These are phyloP conservation scores for Mohoua ochrocephala DNA, from an alignment of 2,113 vertebrate species.

Conservation along the genomic window DNA sequence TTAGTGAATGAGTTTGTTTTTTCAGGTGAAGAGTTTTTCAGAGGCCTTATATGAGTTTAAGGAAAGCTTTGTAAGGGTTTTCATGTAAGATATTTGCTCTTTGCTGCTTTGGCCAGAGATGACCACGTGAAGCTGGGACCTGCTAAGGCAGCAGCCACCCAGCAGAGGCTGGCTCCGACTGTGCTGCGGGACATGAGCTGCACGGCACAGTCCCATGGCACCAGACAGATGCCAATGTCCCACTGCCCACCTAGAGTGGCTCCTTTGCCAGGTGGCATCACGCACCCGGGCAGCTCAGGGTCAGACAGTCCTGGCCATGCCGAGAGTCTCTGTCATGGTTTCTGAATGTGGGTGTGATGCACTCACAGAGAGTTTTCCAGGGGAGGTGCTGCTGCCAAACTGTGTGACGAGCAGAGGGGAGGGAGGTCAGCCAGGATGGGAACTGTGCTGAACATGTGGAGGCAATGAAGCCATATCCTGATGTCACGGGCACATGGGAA, in stretches of 20 bases:
- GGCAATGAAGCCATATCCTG: not conserved
- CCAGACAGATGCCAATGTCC: not conserved
- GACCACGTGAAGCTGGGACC: not conserved
- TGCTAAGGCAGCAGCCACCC: not conserved
- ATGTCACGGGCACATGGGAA: not conserved
- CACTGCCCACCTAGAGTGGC: not conserved
- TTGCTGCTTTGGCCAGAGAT: not conserved
- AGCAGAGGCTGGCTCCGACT: not conserved
- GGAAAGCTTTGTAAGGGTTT: not conserved
- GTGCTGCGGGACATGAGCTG: fast-evolving
- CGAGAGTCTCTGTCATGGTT: fast-evolving
- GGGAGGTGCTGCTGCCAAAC: not conserved
- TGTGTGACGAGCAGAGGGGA: not conserved
- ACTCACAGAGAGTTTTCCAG: not conserved
- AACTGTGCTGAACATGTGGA: fast-evolving
- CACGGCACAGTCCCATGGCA: not conserved
- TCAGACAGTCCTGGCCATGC: fast-evolving
- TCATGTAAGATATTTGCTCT: not conserved
- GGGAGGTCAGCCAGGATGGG: not conserved
- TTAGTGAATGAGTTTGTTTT: not conserved
- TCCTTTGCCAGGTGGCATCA: not conserved
- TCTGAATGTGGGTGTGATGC: not conserved
- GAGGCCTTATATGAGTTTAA: not conserved
- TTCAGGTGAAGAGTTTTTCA: not conserved
- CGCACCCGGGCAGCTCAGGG: not conserved